Base-by-base conservation (phyloP, 2,797 vertebrate genomes). In the Onychomys arenicola region DNA sequence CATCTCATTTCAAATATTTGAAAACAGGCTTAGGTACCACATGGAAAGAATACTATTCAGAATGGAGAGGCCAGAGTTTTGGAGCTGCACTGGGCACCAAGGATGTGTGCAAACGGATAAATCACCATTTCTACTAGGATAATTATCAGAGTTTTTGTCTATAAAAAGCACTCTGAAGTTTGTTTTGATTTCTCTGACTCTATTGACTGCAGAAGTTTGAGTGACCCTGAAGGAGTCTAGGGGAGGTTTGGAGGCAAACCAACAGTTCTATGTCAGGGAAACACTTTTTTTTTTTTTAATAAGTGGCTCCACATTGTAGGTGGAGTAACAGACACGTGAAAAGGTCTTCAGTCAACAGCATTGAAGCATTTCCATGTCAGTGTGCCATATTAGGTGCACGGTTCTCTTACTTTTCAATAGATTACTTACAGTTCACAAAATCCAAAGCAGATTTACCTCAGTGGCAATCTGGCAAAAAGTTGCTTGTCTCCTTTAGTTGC, bases 401-500 rank as follows among this genome's bases (percentile, higher is more conserved):
- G 27, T 84, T 63, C 67, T 87, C 16, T 49, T 27, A 34, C 13
- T 73, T 81, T 76, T 95, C 40, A 88, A 19, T 71, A 25, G 88
- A 63, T 59, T 71, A 90, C 57, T 83, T 87, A 49, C 11, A n/a
- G 10, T 87, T 89, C 80, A 65, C 25, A 89, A 86, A 97, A 94
- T 34, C 13, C 43, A 49, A 89, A 89, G n/a, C 76, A 94, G 69
- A 16, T 11, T 85, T 65, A 63, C 40, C 32, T n/a, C n/a, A 32
- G 57, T 0, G 23, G n/a, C 80, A 52, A 90, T 90, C 63, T 73
- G 59, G 85, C 59, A 89, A 75, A 85, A 93, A 52, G 21, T 27
- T 43, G 21, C 76, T 9, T 73, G 21, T 94, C 37, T 46, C 32
- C 40, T 91, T 23, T 5, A 61, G 12, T 57, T 5, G 1, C 78